Evolutionary conservation across 2,113 vertebrate genomes (phyloP).

Genomic region (Anhinga anhinga): DNA sequence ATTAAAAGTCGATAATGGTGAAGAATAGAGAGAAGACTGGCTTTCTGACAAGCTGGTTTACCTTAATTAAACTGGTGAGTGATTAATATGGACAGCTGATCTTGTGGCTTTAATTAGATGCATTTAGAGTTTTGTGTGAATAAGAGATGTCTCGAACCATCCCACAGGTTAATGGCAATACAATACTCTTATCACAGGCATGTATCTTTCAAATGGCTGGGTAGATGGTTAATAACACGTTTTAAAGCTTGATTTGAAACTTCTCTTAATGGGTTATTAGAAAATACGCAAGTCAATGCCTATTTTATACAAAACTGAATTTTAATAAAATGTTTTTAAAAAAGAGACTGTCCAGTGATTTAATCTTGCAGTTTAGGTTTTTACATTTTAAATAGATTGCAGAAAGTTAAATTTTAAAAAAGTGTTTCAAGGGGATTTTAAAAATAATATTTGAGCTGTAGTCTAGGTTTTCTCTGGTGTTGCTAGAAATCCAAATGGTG

Average conservation of each 20-base stretch:
- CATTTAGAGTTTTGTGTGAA: constrained; percentile 67
- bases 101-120: constrained; percentile 66
- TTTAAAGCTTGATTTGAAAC: constrained; percentile 67
- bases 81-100: constrained; percentile 75
- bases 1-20: constrained; percentile 65
- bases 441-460: neutral
- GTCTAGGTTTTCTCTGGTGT: neutral
- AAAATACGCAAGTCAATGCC: constrained; percentile 7
- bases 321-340: neutral
- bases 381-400: neutral
- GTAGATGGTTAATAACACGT: constrained; percentile 65
- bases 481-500: neutral
- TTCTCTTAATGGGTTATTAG: constrained; percentile 45
- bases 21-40: constrained; percentile 59
- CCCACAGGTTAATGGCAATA: constrained; percentile 63
- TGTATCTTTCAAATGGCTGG: constrained; percentile 65
- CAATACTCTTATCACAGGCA: constrained; percentile 57
- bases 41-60: constrained; percentile 72
- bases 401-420: neutral
- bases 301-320: neutral
- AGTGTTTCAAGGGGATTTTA: neutral
- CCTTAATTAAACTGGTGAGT: constrained; percentile 75
- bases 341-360: neutral
- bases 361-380: neutral
- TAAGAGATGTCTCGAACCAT: constrained; percentile 60